These are phyloP conservation scores for Danio tinwini DNA, from an alignment of 2,797 vertebrate genomes.

Conservation along the genomic window DNA sequence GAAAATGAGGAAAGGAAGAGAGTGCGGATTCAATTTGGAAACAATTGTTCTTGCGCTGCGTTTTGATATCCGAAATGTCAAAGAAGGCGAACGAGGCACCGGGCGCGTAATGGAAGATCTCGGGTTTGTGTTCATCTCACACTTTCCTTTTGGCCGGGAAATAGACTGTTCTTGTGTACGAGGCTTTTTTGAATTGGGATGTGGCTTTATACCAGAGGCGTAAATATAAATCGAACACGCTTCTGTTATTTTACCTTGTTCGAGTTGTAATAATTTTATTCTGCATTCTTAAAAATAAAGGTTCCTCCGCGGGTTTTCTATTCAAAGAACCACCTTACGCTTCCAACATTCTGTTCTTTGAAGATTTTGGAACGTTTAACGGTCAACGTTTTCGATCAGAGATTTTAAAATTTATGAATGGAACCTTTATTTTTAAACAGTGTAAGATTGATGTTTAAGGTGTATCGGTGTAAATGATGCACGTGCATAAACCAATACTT, in stretches of 20 bases:
- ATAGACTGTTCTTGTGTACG: conserved; percentile 39
- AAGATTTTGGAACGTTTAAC: too few relatives aligned
- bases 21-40: conserved; percentile 60
- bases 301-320: background rate
- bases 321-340: background rate
- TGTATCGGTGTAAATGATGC: background rate
- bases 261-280: conserved; percentile 46
- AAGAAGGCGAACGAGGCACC: conserved; percentile 52
- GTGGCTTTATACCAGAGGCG: conserved; percentile 6
- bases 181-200: conserved; percentile 25
- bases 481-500: background rate
- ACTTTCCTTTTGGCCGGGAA: conserved; percentile 25
- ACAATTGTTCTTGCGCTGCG: conserved; percentile 49
- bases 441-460: background rate
- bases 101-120: conserved; percentile 50
- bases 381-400: background rate
- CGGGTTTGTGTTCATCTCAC: conserved; percentile 51
- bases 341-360: background rate
- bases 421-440: background rate
- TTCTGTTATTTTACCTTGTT: conserved; percentile 22
- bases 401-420: conserved; percentile 1
- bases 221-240: conserved; percentile 20
- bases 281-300: conserved; percentile 7
- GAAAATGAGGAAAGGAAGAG: conserved; percentile 43
- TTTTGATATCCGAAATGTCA: conserved; percentile 50